Evolutionary conservation across 2,113 vertebrate species (phyloP), one percentile per base, ranked within the genome.

Genomic region (Columbina picui): DNA sequence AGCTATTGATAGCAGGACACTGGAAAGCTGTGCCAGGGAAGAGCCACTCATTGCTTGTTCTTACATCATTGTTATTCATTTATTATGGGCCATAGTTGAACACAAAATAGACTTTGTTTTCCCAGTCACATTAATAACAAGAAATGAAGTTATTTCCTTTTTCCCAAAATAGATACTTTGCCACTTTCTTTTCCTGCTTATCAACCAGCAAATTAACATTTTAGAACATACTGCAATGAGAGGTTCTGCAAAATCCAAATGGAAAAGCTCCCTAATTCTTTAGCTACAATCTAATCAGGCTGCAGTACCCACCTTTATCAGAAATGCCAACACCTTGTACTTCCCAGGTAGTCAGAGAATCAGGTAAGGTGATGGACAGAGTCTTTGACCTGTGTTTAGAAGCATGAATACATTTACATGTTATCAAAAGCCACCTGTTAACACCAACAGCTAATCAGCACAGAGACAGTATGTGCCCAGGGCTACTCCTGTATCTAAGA

Each of bases 271-370:
- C 23, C 32, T 59, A 68, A 36, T n/a, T 47, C 17, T 77, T 77
- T n/a, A 55, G 43, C 38, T 86, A 30, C 63, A 59, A 52, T 5
- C 23, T 10, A 60, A 20, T 34, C 10, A 57, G 53, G 59, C 16
- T 59, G 23, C 18, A 53, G 63, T 47, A 59, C 98, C 94, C 75
- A 99, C 99, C 99, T 39, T 97, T 94, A 21, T 97, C 87, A 77
- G 99, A 99, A 96, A 99, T 98, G 80, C 98, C 98, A 74, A 99
- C 85, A 14, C 99, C 98, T 95, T 97, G 98, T 39, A 99, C 57
- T 96, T 99, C 98, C 99, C 99, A 99, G 30, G 99, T 99, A 56
- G 99, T 99, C 39, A 99, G 97, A 17, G 99, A 99, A 96, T 99
- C 99, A 14, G 99, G 99, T 17, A 99, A 94, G 47, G 34, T 89